Evolutionary conservation across 2,888 invertebrate species (phyloP).

Genomic region (Tachina fera): DNA sequence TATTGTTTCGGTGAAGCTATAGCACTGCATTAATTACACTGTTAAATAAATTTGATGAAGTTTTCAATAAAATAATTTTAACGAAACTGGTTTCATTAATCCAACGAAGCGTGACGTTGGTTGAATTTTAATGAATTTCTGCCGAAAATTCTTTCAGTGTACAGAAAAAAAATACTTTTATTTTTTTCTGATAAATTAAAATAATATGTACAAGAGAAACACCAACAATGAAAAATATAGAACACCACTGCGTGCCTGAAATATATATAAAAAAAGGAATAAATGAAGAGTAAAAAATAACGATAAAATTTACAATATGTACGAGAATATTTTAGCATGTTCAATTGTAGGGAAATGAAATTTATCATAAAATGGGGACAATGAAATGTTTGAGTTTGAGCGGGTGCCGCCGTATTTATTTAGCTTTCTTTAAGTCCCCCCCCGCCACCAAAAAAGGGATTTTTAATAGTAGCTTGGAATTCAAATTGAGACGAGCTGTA

Average conservation of each 20-base stretch:
- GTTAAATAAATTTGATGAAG: no score
- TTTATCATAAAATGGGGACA: constrained; percentile 11
- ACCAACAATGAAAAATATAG: constrained; percentile 11
- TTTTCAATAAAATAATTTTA: no score
- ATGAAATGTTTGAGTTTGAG: not conserved
- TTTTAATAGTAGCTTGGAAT: no score
- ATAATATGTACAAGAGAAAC: not conserved
- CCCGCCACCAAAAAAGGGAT: not conserved
- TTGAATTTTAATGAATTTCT: no score
- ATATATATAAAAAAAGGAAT: constrained; percentile 9
- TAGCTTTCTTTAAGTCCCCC: not conserved
- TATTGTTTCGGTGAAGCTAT: no score
- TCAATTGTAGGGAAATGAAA: constrained; percentile 31
- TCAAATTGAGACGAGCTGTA: no score
- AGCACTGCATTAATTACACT: no score
- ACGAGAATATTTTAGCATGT: not conserved
- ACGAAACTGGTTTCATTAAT: no score
- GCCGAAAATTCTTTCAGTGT: no score
- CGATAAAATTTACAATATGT: constrained; percentile 19
- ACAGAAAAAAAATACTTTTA: not conserved
- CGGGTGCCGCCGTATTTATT: not conserved
- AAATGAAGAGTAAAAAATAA: constrained; percentile 33
- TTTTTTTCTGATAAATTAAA: constrained; percentile 38
- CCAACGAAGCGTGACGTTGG: no score
- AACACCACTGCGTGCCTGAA: constrained; percentile 20